Percentiles rank a stretch among this genome's conserved stretches.
phyloP scores from a whole-genome alignment of 2,113 vertebrate genomes.

The Periophthalmus modestus region DNA sequence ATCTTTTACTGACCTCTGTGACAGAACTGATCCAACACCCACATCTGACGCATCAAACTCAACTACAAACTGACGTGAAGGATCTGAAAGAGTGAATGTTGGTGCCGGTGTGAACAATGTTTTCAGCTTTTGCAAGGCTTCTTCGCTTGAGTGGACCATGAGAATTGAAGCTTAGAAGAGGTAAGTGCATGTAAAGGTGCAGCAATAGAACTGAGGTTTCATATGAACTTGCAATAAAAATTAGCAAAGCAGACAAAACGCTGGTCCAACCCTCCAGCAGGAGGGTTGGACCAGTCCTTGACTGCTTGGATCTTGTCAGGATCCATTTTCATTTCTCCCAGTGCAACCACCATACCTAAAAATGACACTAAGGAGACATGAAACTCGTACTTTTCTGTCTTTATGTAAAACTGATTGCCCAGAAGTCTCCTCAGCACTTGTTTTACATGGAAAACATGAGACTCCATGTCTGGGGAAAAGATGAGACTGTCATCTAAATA shows the following conservation, averaged over 20 bases:
- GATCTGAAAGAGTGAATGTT: neutral
- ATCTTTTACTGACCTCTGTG: neutral
- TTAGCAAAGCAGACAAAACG: neutral
- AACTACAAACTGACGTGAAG: neutral
- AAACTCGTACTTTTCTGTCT: neutral
- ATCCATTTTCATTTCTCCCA: neutral
- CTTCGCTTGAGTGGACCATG: neutral
- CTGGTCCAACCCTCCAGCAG: neutral
- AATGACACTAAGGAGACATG: neutral
- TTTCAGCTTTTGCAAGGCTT: neutral
- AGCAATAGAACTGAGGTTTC: neutral
- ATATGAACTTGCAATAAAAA: neutral
- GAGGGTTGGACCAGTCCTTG: neutral
- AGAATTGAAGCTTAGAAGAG: neutral
- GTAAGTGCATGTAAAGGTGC: neutral
- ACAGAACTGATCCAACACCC: neutral
- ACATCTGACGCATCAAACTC: neutral
- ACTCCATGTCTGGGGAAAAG: neutral
- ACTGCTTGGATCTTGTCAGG: no score
- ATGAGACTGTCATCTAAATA: neutral
- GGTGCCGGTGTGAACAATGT: neutral
- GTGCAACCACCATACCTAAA: neutral
- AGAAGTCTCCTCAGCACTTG: neutral
- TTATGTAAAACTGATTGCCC: neutral
- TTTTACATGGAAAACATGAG: neutral